A percentile compares a stretch with the other conserved stretches of the same genome.
Conservation (phyloP, 2,797 vertebrate genomes). For the Lophius americanus region DNA sequence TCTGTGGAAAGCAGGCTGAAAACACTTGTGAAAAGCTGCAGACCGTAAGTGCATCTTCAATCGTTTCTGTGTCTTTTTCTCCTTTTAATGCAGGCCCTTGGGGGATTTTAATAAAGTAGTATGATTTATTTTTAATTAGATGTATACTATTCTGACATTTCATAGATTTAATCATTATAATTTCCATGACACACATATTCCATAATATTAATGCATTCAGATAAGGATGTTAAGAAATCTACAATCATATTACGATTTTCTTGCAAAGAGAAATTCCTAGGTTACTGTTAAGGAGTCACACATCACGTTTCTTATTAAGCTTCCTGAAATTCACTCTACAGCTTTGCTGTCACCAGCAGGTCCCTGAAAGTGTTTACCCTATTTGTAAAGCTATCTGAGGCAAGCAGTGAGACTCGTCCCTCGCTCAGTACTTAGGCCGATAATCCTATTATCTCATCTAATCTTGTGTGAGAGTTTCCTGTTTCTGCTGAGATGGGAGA, state of each 20-base stretch:
- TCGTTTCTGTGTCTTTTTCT: not conserved
- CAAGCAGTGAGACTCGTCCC: conserved; percentile 40
- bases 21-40: conserved; percentile 95
- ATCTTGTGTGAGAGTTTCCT: conserved; percentile 75
- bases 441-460: conserved; percentile 83
- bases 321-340: conserved; percentile 1
- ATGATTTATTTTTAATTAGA: not conserved
- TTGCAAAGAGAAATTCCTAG: not conserved
- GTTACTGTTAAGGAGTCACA: not conserved
- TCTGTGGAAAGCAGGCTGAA: conserved; percentile 95
- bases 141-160: not conserved
- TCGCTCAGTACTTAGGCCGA: conserved; percentile 65
- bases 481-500: conserved; percentile 59
- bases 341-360: conserved; percentile 14
- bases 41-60: conserved; percentile 89
- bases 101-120: not conserved
- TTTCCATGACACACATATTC: not conserved
- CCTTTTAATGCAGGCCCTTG: not conserved
- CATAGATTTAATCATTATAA: not conserved
- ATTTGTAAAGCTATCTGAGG: conserved; percentile 41
- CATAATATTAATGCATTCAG: not conserved
- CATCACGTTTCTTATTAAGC: too few relatives aligned
- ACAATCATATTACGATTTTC: not conserved
- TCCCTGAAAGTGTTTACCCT: conserved; percentile 22
- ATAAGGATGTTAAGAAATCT: not conserved